Percentiles rank a stretch among this genome's conserved stretches.
These are phyloP conservation scores for Eristalis arbustorum DNA, from an alignment of 2,888 invertebrate genomes.

Conservation along the genomic window DNA sequence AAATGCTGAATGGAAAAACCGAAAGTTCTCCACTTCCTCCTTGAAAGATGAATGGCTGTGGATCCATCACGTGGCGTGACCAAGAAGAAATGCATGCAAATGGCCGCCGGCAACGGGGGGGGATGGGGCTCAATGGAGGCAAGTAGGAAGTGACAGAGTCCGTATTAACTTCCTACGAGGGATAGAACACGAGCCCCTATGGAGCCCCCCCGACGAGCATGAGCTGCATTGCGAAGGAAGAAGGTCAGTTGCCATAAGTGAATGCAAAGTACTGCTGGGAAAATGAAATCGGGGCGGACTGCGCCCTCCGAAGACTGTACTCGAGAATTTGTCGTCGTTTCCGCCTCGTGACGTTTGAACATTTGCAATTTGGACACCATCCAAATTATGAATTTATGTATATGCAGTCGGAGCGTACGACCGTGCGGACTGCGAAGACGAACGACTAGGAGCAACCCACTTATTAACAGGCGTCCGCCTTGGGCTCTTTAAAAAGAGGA, in stretches of 20 bases:
- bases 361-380: slow-evolving; percentile 54
- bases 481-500: background rate
- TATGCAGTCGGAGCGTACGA: background rate
- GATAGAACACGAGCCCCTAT: background rate
- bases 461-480: background rate
- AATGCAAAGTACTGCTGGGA: slow-evolving; percentile 10
- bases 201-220: background rate
- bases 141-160: slow-evolving; percentile 46
- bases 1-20: slow-evolving; percentile 24
- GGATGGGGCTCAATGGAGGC: background rate
- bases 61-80: background rate
- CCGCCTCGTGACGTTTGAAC: slow-evolving; percentile 46
- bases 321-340: slow-evolving; percentile 45
- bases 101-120: background rate
- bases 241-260: slow-evolving; percentile 45
- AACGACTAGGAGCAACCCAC: background rate
- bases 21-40: slow-evolving; percentile 42
- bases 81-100: background rate
- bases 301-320: slow-evolving; percentile 4
- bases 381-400: slow-evolving; percentile 62
- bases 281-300: background rate
- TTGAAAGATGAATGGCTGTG: slow-evolving; percentile 30
- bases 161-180: slow-evolving; percentile 40
- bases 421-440: background rate
- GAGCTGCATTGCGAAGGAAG: slow-evolving; percentile 52